Conservation (phyloP, 2,888 invertebrate genomes). For the Neoaliturus tenellus region DNA sequence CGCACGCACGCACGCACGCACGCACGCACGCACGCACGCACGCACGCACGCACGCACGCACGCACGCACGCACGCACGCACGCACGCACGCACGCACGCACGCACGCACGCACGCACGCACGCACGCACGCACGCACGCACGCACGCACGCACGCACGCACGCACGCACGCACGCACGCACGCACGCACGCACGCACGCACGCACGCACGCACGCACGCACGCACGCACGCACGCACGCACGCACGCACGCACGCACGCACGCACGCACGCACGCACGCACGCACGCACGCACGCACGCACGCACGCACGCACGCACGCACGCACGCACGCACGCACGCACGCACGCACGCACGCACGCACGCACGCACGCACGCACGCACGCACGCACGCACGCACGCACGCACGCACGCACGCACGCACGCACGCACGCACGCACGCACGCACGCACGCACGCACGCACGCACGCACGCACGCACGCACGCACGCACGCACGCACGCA, state of each 20-base stretch:
- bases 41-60: slow-evolving; percentile 26
- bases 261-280: slow-evolving; percentile 27
- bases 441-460: slow-evolving; percentile 37
- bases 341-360: slow-evolving; percentile 27
- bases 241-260: slow-evolving; percentile 27
- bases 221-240: slow-evolving; percentile 27
- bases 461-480: slow-evolving; percentile 36
- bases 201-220: slow-evolving; percentile 27
- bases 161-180: slow-evolving; percentile 27
- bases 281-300: slow-evolving; percentile 27
- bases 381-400: slow-evolving; percentile 10
- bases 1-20: slow-evolving; percentile 50
- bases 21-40: slow-evolving; percentile 20
- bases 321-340: slow-evolving; percentile 27
- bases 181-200: slow-evolving; percentile 27
- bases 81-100: slow-evolving; percentile 34
- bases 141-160: slow-evolving; percentile 27
- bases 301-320: slow-evolving; percentile 27
- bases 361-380: slow-evolving; percentile 29
- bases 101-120: slow-evolving; percentile 34
- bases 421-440: slow-evolving; percentile 33
- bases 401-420: slow-evolving; percentile 17
- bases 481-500: slow-evolving; percentile 39
- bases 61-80: slow-evolving; percentile 25
- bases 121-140: slow-evolving; percentile 34